Evolutionary conservation across 2,888 invertebrate genomes (phyloP).

Genomic region (Apamea monoglypha): DNA sequence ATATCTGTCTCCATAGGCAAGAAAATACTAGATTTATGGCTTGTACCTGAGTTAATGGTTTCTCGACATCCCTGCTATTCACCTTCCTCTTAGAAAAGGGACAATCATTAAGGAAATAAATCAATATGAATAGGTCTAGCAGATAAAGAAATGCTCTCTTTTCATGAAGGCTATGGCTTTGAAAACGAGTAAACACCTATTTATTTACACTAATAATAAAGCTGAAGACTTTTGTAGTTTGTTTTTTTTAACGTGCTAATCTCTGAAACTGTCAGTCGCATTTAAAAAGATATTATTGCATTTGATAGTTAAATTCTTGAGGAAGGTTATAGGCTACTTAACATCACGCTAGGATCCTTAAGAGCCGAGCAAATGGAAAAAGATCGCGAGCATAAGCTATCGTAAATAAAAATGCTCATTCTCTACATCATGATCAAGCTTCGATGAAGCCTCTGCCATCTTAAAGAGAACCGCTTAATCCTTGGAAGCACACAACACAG

Average conservation of each 20-base stretch:
- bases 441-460: neutral
- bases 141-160: neutral
- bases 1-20: neutral
- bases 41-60: constrained; percentile 2
- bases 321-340: neutral
- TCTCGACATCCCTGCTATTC: neutral
- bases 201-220: neutral
- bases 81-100: neutral
- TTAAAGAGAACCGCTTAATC: neutral
- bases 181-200: neutral
- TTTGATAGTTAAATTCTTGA: neutral
- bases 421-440: neutral
- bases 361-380: neutral
- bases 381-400: neutral
- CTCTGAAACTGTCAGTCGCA: neutral
- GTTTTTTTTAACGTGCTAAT: neutral
- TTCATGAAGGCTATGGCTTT: neutral
- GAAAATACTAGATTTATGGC: constrained; percentile 26
- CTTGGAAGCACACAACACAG: neutral
- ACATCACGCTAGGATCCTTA: neutral
- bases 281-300: neutral
- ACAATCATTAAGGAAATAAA: constrained; percentile 5
- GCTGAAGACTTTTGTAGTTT: neutral
- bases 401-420: neutral
- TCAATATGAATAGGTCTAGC: neutral